Evolutionary conservation across 2,113 vertebrate species (phyloP).

Genomic region (Philantomba maxwellii): DNA sequence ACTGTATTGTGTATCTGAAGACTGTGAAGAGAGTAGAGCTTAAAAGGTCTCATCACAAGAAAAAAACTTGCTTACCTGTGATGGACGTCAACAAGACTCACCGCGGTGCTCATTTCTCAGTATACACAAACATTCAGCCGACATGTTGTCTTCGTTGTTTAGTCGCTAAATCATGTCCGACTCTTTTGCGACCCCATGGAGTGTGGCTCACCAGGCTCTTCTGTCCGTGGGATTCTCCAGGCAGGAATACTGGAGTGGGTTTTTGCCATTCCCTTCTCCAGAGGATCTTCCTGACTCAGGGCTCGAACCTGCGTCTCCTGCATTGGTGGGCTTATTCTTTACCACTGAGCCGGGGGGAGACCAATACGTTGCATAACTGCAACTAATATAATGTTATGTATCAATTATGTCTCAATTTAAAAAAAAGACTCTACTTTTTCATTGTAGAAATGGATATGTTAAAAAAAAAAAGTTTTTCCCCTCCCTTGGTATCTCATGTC

Average conservation of each 20-base stretch:
- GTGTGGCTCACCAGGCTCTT: not conserved
- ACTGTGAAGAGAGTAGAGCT: not conserved
- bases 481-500: not conserved
- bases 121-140: not conserved
- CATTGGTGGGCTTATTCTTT: not conserved
- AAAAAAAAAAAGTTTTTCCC: not conserved
- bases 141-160: not conserved
- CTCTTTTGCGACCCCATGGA: not conserved
- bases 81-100: not conserved
- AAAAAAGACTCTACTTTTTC: not conserved
- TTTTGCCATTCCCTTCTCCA: not conserved
- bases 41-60: not conserved
- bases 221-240: not conserved
- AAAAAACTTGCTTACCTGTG: not conserved
- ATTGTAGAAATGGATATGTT: not conserved
- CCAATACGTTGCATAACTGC: not conserved
- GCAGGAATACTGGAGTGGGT: not conserved
- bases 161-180: not conserved
- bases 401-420: not conserved
- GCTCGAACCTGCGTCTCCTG: not conserved
- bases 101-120: not conserved
- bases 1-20: not conserved
- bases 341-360: not conserved
- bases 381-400: not conserved
- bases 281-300: not conserved